These are phyloP conservation scores for Watersipora subatra DNA, from an alignment of 1,140 invertebrate species.

Conservation along the genomic window DNA sequence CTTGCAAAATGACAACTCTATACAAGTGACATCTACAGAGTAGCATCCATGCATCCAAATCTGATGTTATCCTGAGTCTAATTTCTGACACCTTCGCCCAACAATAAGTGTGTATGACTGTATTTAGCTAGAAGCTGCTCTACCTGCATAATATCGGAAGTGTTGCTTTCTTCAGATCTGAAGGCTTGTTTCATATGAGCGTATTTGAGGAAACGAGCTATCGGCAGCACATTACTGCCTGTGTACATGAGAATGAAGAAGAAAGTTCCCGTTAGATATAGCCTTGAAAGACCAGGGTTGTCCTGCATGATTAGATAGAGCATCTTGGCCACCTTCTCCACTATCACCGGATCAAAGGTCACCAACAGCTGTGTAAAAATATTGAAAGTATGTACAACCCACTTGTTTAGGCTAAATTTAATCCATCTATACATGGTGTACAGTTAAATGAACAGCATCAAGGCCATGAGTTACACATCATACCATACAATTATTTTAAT, in stretches of 20 bases:
- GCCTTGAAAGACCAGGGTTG: constrained; percentile 82
- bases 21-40: too few species aligned
- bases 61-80: too few species aligned
- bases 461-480: too few species aligned
- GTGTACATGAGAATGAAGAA: constrained; percentile 99
- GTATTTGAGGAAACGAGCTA: constrained; percentile 81
- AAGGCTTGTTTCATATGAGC: constrained; percentile 91
- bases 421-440: background rate
- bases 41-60: too few species aligned
- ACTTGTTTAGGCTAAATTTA: background rate
- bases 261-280: constrained; percentile 90
- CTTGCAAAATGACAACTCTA: too few species aligned
- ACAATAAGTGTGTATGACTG: too few species aligned
- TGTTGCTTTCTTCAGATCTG: constrained; percentile 57
- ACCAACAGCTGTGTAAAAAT: constrained; percentile 62
- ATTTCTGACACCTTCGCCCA: too few species aligned
- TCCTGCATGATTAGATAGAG: constrained; percentile 81
- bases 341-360: constrained; percentile 91
- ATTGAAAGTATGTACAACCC: constrained; percentile 10
- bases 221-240: constrained; percentile 89
- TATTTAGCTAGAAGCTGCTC: background rate
- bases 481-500: too few species aligned
- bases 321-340: constrained; percentile 77
- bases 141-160: constrained; percentile 12
- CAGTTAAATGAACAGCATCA: background rate